Evolutionary conservation across 2,113 vertebrate species (phyloP).

Genomic region (Phaetusa simplex): DNA sequence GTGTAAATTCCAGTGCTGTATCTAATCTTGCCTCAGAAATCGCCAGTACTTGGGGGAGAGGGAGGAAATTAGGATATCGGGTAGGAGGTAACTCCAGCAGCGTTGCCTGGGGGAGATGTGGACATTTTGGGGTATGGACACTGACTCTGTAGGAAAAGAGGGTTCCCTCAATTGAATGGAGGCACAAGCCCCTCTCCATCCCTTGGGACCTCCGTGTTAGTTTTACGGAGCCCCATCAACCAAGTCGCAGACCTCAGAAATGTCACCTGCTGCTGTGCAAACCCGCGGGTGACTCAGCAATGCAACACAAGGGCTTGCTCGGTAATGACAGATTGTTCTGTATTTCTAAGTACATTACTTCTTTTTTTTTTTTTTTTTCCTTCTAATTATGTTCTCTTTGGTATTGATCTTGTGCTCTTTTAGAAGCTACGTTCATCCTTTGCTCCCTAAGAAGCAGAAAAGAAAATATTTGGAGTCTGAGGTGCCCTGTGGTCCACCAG

Average conservation of each 20-base stretch:
- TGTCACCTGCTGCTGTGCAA: background rate
- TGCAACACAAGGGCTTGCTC: background rate
- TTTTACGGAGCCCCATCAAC: background rate
- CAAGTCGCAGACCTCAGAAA: background rate
- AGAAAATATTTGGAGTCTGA: background rate
- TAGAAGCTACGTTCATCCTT: background rate
- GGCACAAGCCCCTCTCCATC: background rate
- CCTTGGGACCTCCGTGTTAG: background rate
- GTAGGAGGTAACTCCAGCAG: background rate
- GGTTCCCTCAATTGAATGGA: fast-evolving
- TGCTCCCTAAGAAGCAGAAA: background rate
- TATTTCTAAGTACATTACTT: background rate
- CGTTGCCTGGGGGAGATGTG: background rate
- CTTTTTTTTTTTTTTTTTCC: background rate
- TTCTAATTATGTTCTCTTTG: background rate
- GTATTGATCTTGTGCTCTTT: background rate
- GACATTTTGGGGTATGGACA: fast-evolving
- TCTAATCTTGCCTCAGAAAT: background rate
- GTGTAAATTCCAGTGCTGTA: background rate
- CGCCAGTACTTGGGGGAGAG: background rate
- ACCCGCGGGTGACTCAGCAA: background rate
- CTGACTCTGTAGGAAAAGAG: fast-evolving
- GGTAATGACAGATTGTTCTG: background rate
- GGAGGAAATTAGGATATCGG: background rate
- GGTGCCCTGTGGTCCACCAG: background rate